Evolutionary conservation across 2,888 invertebrate species (phyloP), one percentile per base, ranked within the genome.

Genomic region (Ceriagrion tenellum): DNA sequence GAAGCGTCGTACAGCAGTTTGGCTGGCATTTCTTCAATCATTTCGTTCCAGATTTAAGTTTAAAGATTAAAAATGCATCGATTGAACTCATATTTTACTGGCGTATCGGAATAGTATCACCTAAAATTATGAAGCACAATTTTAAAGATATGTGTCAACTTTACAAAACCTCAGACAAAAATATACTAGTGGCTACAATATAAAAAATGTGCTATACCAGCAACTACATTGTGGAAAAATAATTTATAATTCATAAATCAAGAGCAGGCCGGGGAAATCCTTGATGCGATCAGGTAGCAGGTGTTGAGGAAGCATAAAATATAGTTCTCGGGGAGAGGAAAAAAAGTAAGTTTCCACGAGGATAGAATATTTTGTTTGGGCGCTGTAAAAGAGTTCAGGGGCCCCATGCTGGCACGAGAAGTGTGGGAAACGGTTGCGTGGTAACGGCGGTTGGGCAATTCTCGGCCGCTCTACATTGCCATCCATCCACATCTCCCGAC

Each of bases 241-340:
- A 59, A 69, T 69, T 10, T 69, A 69, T 69, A 10, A 26, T 26
- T 6, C 69, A 26, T 69, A 69, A 26, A 69, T 59, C 4, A 10
- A n/a, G 69, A 26, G 26, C 26, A 26, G 3, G 26, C n/a, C 26
- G 69, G 2, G 26, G 69, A 0, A 26, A 69, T n/a, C 8, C 26
- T 4, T 69, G 23, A 26, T 69, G 69, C 69, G 26, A 69, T 69
- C 69, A 0, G 69, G 69, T 26, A 69, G 69, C 69, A 69, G 69
- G 69, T 69, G 69, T n/a, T 69, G 69, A 69, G 69, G n/a, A n/a
- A 69, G n/a, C n/a, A 69, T 69, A 26, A 69, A 69, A 69, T 69
- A 26, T n/a, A 69, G 69, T n/a, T 69, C 26, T 69, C 69, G 10
- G 8, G 63, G 47, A 47, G 47, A 47, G 69, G 69, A 69, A 69